phyloP scores from a whole-genome alignment of 2,797 vertebrate genomes.

The Crax fasciolata region DNA sequence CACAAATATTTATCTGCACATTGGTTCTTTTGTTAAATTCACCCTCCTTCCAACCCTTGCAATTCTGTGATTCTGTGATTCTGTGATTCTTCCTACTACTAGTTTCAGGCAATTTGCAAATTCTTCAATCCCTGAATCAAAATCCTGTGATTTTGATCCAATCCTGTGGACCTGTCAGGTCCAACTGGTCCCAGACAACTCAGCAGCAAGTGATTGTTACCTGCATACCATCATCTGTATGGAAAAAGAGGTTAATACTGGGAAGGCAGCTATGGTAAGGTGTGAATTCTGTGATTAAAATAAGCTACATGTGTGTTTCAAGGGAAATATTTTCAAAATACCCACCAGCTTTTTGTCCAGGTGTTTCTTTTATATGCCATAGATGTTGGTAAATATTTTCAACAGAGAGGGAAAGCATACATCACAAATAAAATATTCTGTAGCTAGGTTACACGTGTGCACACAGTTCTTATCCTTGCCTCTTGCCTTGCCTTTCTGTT shows the following conservation, averaged over 20 bases:
- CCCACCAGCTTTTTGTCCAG: background rate
- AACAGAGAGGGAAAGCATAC: background rate
- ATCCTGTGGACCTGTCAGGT: too few relatives aligned
- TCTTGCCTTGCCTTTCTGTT: background rate
- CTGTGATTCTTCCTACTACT: background rate
- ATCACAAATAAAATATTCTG: conserved; percentile 6
- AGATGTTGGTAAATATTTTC: background rate
- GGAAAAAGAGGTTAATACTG: background rate
- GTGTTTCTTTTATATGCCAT: background rate
- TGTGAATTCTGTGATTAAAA: background rate
- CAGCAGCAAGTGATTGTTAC: background rate
- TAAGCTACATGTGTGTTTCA: background rate
- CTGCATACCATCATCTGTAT: background rate
- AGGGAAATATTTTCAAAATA: background rate
- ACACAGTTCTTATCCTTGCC: background rate
- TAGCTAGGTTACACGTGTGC: background rate
- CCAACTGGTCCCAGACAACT: background rate
- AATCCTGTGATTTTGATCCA: too few relatives aligned
- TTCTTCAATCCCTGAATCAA: background rate
- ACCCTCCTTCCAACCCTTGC: background rate
- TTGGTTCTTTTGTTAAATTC: background rate
- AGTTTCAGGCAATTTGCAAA: background rate
- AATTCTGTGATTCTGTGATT: too few relatives aligned
- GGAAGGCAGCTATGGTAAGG: background rate
- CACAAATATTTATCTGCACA: background rate